Base-by-base conservation (phyloP, 2,797 vertebrate species). In the Alfaro cultratus region DNA sequence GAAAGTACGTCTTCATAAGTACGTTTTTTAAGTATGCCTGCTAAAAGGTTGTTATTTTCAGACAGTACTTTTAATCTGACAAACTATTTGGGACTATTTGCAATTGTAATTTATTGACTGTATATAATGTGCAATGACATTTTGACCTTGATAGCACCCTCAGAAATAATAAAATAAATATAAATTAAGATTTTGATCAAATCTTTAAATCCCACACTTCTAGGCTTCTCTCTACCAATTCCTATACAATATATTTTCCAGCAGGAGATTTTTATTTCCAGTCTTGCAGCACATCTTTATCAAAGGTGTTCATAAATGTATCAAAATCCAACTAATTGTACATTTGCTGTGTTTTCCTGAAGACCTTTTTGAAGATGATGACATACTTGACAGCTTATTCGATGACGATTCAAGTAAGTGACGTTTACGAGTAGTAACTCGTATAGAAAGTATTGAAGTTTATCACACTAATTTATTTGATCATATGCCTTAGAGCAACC, bases 381-480 rank as follows among this genome's bases (percentile, higher is more conserved):
- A 89, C 80, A 94, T 96, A 34, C 88, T 97, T 1, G 94, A 96
- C 92, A 96, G 96, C 6, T 81, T 97, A 41, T 92, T 97, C 75
- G 93, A 86, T 74, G 93, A 86, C 51, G 95, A 96, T 83, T 78
- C 76, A 78, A 89, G 93, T 94, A 88, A 92, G 92, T 82, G 29
- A 21, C 31, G 12, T 70, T 81, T 41, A 53, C 51, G 6, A 41
- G n/a, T 9, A 1, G 4, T 43, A 2, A 60, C 1, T 29, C 29
- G 16, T 60, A 39, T 2, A 5, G 64, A 68, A 21, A 11, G 10
- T 34, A 53, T 29, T 31, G 11, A 68, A n/a, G 15, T 60, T 1
- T 57, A 6, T 43, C 49, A 1, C 43, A 12, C 55, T 77, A 18
- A 71, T 80, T 78, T 4, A 41, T 80, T 55, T 78, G 23, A 41